Evolutionary conservation across 2,113 vertebrate genomes (phyloP), one percentile per base, ranked within the genome.

Genomic region (Mormoops blainvillei): DNA sequence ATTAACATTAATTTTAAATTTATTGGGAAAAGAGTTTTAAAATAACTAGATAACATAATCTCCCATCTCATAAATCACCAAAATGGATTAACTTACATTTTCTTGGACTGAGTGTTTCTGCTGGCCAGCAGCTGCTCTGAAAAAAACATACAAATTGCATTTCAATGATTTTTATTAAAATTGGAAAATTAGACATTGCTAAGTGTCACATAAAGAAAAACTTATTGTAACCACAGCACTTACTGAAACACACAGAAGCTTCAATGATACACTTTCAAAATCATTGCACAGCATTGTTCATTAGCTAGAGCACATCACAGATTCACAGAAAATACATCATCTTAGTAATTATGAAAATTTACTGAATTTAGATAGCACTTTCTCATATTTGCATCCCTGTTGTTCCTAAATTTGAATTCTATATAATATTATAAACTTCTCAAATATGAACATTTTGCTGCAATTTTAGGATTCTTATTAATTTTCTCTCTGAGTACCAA

Each of bases 191-290:
- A 82, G 36, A 74, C 54, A 38, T 41, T 95, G 14, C 15, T 65
- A 82, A 88, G 84, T 81, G 26, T 63, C 67, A 86, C 41, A 50
- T 84, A 76, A 82, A 67, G 74, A 94, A 87, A 97, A 94, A 82
- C 80, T 8, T 74, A 43, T 81, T 73, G 4, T 83, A 94, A 77
- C 43, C n/a, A n/a, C 31, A 84, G 20, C 7, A 54, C 26, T 76
- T 82, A 87, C 31, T 68, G 76, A 24, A 83, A 78, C 70, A 91
- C 45, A 28, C 41, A 84, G 43, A 58, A 22, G 43, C 7, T 41
- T 93, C 45, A 54, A 12, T 73, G 80, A 82, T 91, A 28, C 38
- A 80, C 86, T 96, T 87, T 84, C 68, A 92, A 82, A 83, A 73
- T 95, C 78, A 67, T 58, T 83, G n/a, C 56, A 28, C 7, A 48